These are phyloP conservation scores for Andrena camellia DNA, from an alignment of 2,888 invertebrate species.

Conservation along the genomic window DNA sequence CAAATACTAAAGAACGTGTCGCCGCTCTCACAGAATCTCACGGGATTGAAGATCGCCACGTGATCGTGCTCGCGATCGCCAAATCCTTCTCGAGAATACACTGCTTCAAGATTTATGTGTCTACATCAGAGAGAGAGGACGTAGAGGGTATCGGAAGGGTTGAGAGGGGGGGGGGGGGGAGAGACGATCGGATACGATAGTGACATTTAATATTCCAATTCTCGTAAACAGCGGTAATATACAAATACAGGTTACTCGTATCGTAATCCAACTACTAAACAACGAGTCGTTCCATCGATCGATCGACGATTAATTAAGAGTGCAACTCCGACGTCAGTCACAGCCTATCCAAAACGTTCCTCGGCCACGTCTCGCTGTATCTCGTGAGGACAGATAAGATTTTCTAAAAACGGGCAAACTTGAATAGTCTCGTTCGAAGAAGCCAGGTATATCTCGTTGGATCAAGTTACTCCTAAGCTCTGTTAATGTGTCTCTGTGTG, in stretches of 20 bases:
- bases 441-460: slow-evolving; percentile 56
- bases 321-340: slow-evolving; percentile 76
- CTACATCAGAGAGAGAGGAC: not conserved
- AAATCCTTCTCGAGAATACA: not conserved
- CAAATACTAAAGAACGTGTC: slow-evolving; percentile 75
- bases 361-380: slow-evolving; percentile 43
- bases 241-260: slow-evolving; percentile 71
- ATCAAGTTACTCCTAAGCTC: slow-evolving; percentile 54
- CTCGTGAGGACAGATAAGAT: slow-evolving; percentile 26
- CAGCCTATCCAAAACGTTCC: slow-evolving; percentile 79
- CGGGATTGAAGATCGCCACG: slow-evolving; percentile 37
- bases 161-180: slow-evolving; percentile 10
- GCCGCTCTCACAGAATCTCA: slow-evolving; percentile 69
- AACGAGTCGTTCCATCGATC: slow-evolving; percentile 48
- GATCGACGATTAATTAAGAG: slow-evolving; percentile 66
- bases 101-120: not conserved
- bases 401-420: slow-evolving; percentile 59
- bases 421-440: slow-evolving; percentile 54
- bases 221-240: slow-evolving; percentile 72
- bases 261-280: slow-evolving; percentile 61
- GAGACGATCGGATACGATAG: slow-evolving; percentile 70
- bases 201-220: slow-evolving; percentile 76
- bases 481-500: not conserved
- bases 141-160: not conserved
- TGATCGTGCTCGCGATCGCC: not conserved